Base-by-base conservation (phyloP, 1,140 invertebrate genomes). In the Macrotrachela quadricornifera region DNA sequence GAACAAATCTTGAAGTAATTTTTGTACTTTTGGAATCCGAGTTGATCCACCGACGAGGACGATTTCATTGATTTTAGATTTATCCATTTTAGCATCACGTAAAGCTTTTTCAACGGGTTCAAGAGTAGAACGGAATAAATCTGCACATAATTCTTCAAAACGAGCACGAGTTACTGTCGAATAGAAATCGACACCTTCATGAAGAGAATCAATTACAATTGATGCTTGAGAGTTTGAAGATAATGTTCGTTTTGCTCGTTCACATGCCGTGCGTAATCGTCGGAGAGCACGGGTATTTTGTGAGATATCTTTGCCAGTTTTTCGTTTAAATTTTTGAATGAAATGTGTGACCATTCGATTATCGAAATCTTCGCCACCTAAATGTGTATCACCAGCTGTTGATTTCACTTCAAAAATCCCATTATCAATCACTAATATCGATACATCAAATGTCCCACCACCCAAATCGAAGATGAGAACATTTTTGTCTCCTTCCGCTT, bases 11-110 rank as follows among this genome's bases (percentile, higher is more conserved):
- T 66, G 59, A 4, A 69, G 51, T 4, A 78, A 50, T 39, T 72
- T 70, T 50, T 78, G 76, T 44, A 78, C 73, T 59, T 75, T 76
- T 1, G 77, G 77, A 47, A 78, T 78, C 36, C 76, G 66, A 0
- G 76, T 78, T 1, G 75, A 77, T 4, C 77, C 76, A 46, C 75
- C 75, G 36, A 77, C 74, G 11, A 77, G 57, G 1, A 77, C 77
- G 36, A 77, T 72, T 46, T 76, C 74, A 53, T 77, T 59, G 16
- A 76, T 66, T 47, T 57, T 43, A 13, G 51, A 46, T 50, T 68
- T 69, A 44, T 64, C 60, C 43, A 71, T 42, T 45, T 64, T 63
- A 9, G 68, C 64, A 58, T 69, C 68, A n/a, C 55, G 37, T 3
- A 71, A 56, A 14, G 64, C 62, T 51, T 63, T 59, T 47, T 69